phyloP scores from a whole-genome alignment of 2,888 invertebrate genomes.

The Melangyna quadrimaculata region DNA sequence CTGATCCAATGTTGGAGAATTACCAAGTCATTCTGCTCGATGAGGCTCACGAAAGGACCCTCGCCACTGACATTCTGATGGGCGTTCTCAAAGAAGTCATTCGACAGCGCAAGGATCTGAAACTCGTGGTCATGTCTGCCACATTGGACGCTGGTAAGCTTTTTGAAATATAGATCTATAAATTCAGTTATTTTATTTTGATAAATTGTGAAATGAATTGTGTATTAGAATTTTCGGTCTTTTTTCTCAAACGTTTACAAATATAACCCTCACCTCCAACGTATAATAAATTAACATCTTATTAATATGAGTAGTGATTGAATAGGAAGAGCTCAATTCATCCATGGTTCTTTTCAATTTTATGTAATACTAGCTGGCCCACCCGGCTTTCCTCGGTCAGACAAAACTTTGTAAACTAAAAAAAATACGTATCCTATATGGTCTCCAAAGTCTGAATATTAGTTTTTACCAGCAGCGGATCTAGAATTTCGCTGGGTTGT shows the following conservation, averaged over 20 bases:
- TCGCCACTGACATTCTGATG: conserved; percentile 99
- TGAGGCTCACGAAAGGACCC: conserved; percentile 98
- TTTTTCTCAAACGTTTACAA: neutral
- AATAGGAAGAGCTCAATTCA: too few species aligned
- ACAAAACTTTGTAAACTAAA: too few species aligned
- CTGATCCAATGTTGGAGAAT: conserved; percentile 97
- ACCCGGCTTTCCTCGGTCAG: too few species aligned
- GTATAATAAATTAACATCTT: too few species aligned
- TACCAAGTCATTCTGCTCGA: conserved; percentile 95
- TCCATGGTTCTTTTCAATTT: too few species aligned
- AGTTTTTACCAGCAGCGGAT: too few species aligned
- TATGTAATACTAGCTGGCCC: too few species aligned
- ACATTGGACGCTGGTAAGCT: conserved; percentile 96
- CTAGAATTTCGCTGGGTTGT: too few species aligned
- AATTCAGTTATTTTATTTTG: neutral
- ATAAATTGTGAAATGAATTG: neutral
- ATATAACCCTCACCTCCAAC: too few species aligned
- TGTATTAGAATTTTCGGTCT: neutral
- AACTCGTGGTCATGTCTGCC: conserved; percentile 99
- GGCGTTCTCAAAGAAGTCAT: conserved; percentile 98
- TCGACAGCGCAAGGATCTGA: conserved; percentile 92
- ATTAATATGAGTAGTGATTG: too few species aligned
- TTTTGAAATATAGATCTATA: neutral
- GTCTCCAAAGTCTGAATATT: too few species aligned
- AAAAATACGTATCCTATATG: too few species aligned